Evolutionary conservation across 2,888 invertebrate genomes (phyloP), one percentile per base, ranked within the genome.

Genomic region (Andrena dorsata): DNA sequence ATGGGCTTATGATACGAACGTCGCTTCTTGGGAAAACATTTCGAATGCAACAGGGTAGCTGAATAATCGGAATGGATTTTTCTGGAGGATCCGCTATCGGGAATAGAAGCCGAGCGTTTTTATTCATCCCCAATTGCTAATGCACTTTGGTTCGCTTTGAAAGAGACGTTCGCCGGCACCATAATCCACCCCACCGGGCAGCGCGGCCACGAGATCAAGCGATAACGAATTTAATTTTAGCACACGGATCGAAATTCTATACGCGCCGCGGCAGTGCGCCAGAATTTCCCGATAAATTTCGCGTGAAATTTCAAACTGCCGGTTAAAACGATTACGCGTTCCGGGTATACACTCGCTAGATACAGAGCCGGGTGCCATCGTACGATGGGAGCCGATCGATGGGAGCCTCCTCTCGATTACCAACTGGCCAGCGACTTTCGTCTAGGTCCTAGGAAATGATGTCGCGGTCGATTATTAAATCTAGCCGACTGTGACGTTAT

Each of bases 281-380:
- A 76, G 72, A 76, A 83, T 83, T 83, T 69, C 72, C 75, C 86
- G 73, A 81, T 85, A 83, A 87, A 87, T 87, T 87, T 84, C 68
- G 73, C 88, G 79, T 79, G 85, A 81, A 86, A 87, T 86, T 85
- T 86, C 83, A 81, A 86, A 83, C 86, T 83, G 69, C 76, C 86
- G 41, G 76, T 61, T 78, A 83, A 86, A 86, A 83, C 80, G 87
- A 86, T 86, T 85, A 85, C 63, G 35, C 64, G 73, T 16, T 41
- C 41, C 41, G 16, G 41, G 56, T 71, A 69, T 20, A 28, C 2
- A 20, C 26, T 53, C 53, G 69, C 6, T 5, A 16, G 56, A 35
- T 28, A 35, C 56, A 58, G 41, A 53, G 56, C 35, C 41, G 2
- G n/a, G n/a, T 28, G 53, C 26, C 16, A 41, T 35, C 23, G 53